Percentiles rank a stretch among this genome's conserved stretches.
phyloP scores from a whole-genome alignment of 2,888 invertebrate species.

The Gymnosoma rotundatum region DNA sequence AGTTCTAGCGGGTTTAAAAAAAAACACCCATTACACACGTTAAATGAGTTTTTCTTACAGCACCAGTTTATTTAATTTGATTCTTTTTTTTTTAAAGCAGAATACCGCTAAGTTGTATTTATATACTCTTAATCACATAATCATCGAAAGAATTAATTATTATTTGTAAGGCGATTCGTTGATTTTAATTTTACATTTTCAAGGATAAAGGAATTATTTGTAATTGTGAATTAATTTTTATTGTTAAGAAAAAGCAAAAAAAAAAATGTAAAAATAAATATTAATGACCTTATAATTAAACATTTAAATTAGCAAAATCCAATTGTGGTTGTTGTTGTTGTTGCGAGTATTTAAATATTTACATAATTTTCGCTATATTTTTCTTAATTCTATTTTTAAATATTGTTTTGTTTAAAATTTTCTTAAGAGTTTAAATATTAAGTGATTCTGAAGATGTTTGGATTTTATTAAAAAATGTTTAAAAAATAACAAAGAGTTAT shows the following conservation, averaged over 20 bases:
- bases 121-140: no score
- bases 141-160: no score
- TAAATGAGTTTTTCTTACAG: no score
- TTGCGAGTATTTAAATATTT: not conserved
- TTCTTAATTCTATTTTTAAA: constrained; percentile 19
- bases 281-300: constrained; percentile 16
- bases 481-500: no score
- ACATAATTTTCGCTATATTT: not conserved
- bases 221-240: not conserved
- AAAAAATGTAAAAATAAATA: not conserved
- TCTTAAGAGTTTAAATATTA: no score
- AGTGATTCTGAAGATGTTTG: no score
- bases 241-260: not conserved
- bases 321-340: not conserved
- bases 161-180: constrained; percentile 12
- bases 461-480: no score
- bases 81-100: no score
- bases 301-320: constrained; percentile 16
- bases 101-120: no score
- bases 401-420: not conserved
- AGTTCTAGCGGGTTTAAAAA: no score
- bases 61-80: no score
- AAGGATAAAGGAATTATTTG: constrained; percentile 31
- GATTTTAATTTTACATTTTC: constrained; percentile 2
- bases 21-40: no score